Evolutionary conservation across 2,888 invertebrate species (phyloP).

Genomic region (Drosophila mercatorum): DNA sequence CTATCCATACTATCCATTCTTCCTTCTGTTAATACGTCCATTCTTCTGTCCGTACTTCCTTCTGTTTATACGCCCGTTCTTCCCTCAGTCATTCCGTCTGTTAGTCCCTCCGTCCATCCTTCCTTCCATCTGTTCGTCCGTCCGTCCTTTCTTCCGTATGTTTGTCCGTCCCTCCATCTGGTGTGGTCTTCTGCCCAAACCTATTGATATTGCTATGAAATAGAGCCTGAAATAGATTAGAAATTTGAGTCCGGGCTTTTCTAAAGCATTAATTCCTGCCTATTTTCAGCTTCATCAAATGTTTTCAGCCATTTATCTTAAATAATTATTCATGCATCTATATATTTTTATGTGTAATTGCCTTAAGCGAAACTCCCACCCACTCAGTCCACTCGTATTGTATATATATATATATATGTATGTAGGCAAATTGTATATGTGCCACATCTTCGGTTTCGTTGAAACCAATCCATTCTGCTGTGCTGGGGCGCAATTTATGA

Average conservation of each 20-base stretch:
- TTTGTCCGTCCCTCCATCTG: too few relatives aligned
- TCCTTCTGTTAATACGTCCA: not conserved
- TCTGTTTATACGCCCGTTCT: too few relatives aligned
- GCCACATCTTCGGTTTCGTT: slow-evolving; percentile 2
- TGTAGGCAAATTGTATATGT: not conserved
- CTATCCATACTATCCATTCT: not conserved
- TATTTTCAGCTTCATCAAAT: not conserved
- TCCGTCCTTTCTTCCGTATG: too few relatives aligned
- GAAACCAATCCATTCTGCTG: slow-evolving; percentile 6
- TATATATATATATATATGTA: not conserved
- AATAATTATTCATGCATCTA: not conserved
- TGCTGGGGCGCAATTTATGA: slow-evolving; percentile 25
- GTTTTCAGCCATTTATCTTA: not conserved
- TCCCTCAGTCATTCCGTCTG: not conserved
- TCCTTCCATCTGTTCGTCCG: not conserved
- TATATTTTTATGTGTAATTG: not conserved
- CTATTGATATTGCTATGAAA: too few relatives aligned
- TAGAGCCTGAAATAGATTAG: too few relatives aligned
- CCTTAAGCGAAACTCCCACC: not conserved
- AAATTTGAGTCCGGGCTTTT: too few relatives aligned
- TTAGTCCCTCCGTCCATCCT: not conserved
- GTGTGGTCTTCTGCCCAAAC: too few relatives aligned
- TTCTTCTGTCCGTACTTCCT: not conserved
- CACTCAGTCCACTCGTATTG: not conserved
- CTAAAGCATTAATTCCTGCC: too few relatives aligned